A percentile compares a stretch with the other conserved stretches of the same genome.
Conservation (phyloP, 2,113 vertebrate genomes). For the Takifugu flavidus region DNA sequence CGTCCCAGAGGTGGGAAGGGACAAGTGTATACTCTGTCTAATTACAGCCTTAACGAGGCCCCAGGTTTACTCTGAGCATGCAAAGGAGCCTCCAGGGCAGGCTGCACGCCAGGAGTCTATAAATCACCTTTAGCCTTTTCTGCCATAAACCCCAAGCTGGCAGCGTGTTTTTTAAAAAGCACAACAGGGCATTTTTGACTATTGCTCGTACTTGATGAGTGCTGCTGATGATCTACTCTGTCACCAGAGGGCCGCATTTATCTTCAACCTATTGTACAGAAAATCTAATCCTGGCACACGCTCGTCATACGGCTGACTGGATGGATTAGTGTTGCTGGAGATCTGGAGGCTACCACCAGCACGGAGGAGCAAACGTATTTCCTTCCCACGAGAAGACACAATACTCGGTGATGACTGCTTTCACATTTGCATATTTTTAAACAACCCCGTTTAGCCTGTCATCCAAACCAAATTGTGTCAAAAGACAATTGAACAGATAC, state of each 20-base stretch:
- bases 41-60: conserved; percentile 68
- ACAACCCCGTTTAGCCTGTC: not conserved
- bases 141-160: conserved; percentile 1
- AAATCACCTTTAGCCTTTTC: conserved; percentile 38
- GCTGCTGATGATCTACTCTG: conserved; percentile 8
- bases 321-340: conserved; percentile 24
- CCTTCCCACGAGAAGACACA: conserved; percentile 8
- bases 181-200: not conserved
- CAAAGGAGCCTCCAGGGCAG: conserved; percentile 25
- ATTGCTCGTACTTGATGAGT: not conserved
- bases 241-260: conserved; percentile 13
- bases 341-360: conserved; percentile 19
- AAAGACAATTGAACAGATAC: too few relatives aligned
- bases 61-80: conserved; percentile 32
- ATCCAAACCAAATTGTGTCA: too few relatives aligned
- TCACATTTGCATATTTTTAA: conserved; percentile 21
- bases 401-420: not conserved
- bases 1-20: conserved; percentile 37
- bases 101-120: conserved; percentile 16
- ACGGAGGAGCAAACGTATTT: conserved; percentile 11
- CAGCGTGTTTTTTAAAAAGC: not conserved
- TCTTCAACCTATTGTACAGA: conserved; percentile 8
- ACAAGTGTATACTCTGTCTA: conserved; percentile 45
- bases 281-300: conserved; percentile 36
- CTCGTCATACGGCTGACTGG: conserved; percentile 21